A percentile compares a stretch with the other conserved stretches of the same genome.
Conservation (phyloP, 2,113 vertebrate genomes). For the Furnarius figulus region DNA sequence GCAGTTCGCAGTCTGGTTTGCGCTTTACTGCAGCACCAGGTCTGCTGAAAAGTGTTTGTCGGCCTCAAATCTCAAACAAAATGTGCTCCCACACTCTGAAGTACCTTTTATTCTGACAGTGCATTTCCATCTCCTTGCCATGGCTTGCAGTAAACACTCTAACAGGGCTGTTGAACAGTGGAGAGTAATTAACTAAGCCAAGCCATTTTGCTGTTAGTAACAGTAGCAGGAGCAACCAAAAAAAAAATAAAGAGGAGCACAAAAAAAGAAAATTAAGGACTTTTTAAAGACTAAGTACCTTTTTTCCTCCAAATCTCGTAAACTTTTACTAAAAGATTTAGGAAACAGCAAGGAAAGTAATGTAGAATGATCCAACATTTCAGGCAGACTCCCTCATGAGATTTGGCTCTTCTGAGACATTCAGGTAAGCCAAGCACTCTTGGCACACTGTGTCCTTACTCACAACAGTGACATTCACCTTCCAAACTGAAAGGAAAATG, state of each 20-base stretch:
- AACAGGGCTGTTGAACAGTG: not conserved
- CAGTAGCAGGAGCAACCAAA: conserved; percentile 2
- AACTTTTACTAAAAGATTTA: not conserved
- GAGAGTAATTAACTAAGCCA: conserved; percentile 22
- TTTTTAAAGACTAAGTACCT: not conserved
- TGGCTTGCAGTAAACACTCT: not conserved
- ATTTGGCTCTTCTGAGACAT: not conserved
- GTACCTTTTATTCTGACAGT: not conserved
- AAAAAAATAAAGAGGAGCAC: not conserved
- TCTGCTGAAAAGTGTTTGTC: not conserved
- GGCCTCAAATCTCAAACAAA: not conserved
- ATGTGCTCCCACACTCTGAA: not conserved
- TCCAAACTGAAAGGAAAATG: not conserved
- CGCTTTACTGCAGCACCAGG: not conserved
- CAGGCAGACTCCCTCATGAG: not conserved
- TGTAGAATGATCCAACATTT: not conserved
- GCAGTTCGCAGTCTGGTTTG: not conserved
- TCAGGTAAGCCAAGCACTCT: not conserved
- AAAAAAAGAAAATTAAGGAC: not conserved
- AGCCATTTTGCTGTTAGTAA: conserved; percentile 11
- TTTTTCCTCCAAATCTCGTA: not conserved
- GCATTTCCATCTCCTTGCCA: conserved; percentile 23
- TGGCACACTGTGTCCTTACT: not conserved
- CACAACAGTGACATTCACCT: not conserved
- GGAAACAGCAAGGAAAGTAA: not conserved